Evolutionary conservation across 1,140 invertebrate genomes (phyloP), one percentile per base, ranked within the genome.

Genomic region (Lanistes nyassanus): DNA sequence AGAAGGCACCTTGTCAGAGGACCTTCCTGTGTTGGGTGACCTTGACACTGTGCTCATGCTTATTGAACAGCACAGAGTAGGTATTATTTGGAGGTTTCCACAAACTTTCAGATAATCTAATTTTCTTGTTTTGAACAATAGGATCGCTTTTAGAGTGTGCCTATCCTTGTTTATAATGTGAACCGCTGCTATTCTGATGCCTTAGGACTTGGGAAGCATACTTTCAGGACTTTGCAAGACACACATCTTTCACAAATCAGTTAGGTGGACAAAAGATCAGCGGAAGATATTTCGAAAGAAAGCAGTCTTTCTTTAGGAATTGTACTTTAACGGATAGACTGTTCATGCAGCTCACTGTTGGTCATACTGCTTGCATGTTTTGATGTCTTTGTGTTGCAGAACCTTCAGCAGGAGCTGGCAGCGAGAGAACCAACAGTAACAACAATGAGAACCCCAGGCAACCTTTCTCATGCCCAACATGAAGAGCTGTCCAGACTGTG

Each of bases 1-100:
- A 16, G 93, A 95, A 78, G 89, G 92, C 13, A 84, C 83, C 36
- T 89, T 98, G 3, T 92, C 93, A 0, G 94, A 93, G 64, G 94
- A 97, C 73, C 93, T 94, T 29, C 95, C 95, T 0, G 92, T 99
- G 16, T 94, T 98, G 84, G 97, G 97, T 13, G 97, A 99, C 90
- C 90, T 98, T 23, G 97, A 99, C 86, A 99, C 97, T 1, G 97
- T 99, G 0, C 95, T 94, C 86, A 94, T 95, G 82, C 91, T 99
- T 0, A 93, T 97, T 47, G 97, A 99, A 82, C 94, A 98, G 84
- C 97, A 99, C 85, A 95, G 94, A 89, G 93, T 93, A 80, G 76
- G 76, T 68, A 19, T 5, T 3, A 21, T 56, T 0, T 3, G 5
- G 19, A n/a, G n/a, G n/a, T 13, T 7, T 13, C 39, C 39, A 42